phyloP scores from a whole-genome alignment of 2,797 vertebrate genomes.

The Halcyon chelicuti region DNA sequence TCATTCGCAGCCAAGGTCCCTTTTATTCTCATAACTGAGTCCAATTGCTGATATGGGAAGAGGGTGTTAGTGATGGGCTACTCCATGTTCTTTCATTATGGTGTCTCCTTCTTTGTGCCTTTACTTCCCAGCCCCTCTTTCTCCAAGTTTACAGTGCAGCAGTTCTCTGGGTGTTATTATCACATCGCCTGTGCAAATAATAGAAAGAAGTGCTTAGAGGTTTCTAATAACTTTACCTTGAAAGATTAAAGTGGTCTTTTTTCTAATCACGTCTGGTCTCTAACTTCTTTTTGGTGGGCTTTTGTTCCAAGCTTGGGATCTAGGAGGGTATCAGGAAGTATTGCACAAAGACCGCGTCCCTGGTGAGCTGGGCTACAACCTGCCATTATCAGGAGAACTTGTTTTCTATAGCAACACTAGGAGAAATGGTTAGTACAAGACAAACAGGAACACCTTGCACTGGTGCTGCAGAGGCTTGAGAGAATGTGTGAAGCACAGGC shows the following conservation, averaged over 20 bases:
- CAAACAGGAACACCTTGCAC: not conserved
- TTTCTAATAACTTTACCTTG: not conserved
- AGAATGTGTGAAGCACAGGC: not conserved
- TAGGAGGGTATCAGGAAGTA: not conserved
- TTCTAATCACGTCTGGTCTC: not conserved
- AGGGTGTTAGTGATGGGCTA: not conserved
- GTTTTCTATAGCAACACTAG: not conserved
- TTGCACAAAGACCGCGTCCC: fast-evolving
- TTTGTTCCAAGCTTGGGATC: not conserved
- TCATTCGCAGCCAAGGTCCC: slow-evolving; percentile 50
- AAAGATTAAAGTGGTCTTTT: not conserved
- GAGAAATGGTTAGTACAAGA: not conserved
- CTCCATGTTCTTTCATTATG: not conserved
- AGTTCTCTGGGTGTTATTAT: not conserved
- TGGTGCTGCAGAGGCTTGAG: not conserved
- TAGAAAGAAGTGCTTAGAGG: not conserved
- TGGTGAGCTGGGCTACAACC: not conserved
- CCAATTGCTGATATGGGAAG: slow-evolving; percentile 13
- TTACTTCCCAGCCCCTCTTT: not conserved
- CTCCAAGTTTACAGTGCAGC: fast-evolving
- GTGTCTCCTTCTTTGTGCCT: not conserved
- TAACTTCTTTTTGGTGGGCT: not conserved
- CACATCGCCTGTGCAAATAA: not conserved
- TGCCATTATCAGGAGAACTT: not conserved
- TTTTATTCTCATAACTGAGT: slow-evolving; percentile 52